Evolutionary conservation across 2,888 invertebrate species (phyloP), one percentile per base, ranked within the genome.

Genomic region (Hoplodrina blanda): DNA sequence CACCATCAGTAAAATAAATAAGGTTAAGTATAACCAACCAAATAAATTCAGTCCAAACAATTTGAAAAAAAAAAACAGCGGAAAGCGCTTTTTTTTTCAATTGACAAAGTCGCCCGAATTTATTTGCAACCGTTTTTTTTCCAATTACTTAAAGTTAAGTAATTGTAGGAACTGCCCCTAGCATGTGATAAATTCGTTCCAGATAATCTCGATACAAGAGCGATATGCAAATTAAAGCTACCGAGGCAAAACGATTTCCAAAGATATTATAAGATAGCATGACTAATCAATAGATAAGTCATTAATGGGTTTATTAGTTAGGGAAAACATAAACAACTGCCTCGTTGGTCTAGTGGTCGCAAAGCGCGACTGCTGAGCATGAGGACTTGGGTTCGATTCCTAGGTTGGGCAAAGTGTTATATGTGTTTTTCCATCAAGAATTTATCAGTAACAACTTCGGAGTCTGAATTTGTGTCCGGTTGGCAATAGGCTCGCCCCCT

Each of bases 121-220:
- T 50, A 61, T 53, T 59, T 19, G 17, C 25, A 62, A 59, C 64
- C 37, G 41, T 25, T 69, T 57, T 77, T 55, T 49, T 54, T 17
- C 56, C 78, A 80, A 80, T 80, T 73, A 80, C 78, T 81, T 73
- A 70, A 68, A 73, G 62, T 70, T 52, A 81, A 81, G 81, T 78
- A 81, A 81, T 73, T 68, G 78, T 59, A 55, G 33, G 54, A 67
- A 67, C 57, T 62, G 62, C 59, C 44, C 50, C 59, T 20, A 54
- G 67, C 78, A 57, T 57, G 78, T 76, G 66, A 80, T 81, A 53
- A 68, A 78, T 81, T 69, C 56, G 50, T 33, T 66, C 19, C 67
- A 55, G 52, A 57, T 79, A 53, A 71, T 78, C 65, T 63, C 60
- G 65, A 73, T 69, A 70, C 70, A 76, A 67, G 62, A 68, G 76